A percentile compares a stretch with the other conserved stretches of the same genome.
Conservation (phyloP, 2,113 vertebrate species). For the Heterochromis multidens region DNA sequence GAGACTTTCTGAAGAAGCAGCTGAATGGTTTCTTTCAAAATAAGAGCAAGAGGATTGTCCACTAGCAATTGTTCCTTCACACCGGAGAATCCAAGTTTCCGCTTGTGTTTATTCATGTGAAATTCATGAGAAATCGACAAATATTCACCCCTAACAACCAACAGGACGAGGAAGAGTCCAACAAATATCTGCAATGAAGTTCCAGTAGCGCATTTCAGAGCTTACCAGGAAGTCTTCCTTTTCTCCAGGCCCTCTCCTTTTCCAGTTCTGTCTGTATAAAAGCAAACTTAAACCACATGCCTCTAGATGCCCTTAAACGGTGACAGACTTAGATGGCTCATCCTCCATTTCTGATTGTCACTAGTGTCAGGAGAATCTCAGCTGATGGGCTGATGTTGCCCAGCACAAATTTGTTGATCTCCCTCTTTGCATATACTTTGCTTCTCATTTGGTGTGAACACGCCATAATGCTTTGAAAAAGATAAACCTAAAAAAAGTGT, state of each 20-base stretch:
- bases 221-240: neutral
- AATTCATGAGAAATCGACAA: fast-evolving
- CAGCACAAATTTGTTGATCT: neutral
- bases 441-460: neutral
- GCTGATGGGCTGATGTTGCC: neutral
- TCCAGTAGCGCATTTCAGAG: neutral
- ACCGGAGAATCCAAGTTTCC: fast-evolving
- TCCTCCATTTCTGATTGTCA: no score
- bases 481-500: neutral
- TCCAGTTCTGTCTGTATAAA: no score
- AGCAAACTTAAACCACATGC: no score
- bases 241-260: neutral
- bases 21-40: fast-evolving
- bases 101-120: no score
- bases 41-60: fast-evolving
- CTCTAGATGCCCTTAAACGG: neutral
- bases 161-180: neutral
- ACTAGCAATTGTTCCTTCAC: fast-evolving
- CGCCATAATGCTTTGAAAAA: neutral
- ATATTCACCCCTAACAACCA: neutral
- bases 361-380: neutral
- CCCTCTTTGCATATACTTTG: neutral
- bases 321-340: no score
- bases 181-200: neutral
- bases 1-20: neutral